Percentiles rank a stretch among this genome's conserved stretches.
Conservation (phyloP, 2,797 vertebrate genomes). For the Trichosurus vulpecula region DNA sequence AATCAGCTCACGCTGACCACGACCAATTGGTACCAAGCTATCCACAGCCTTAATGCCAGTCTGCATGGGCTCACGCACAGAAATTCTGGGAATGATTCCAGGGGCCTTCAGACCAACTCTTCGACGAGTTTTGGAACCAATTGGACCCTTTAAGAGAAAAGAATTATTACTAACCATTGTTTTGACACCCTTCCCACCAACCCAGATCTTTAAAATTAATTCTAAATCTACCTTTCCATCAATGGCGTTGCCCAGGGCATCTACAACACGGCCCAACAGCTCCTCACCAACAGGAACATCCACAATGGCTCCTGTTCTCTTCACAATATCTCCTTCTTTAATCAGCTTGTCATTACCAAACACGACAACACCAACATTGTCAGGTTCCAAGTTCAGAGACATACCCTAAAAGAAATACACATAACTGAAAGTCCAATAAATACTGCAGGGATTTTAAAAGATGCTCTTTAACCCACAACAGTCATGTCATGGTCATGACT, state of each 20-base stretch:
- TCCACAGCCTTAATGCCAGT: slow-evolving; percentile 98
- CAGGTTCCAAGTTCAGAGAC: slow-evolving; percentile 98
- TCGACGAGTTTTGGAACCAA: slow-evolving; percentile 89
- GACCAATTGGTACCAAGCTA: slow-evolving; percentile 97
- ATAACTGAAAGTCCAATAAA: background rate
- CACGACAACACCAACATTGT: slow-evolving; percentile 98
- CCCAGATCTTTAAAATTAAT: background rate
- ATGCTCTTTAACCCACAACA: background rate
- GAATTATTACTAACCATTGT: rapidly evolving
- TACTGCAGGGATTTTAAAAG: background rate
- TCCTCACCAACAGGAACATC: slow-evolving; percentile 96
- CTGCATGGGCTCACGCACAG: slow-evolving; percentile 98
- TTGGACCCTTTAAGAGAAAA: slow-evolving; percentile 86
- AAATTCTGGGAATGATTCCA: slow-evolving; percentile 97
- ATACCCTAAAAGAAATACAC: slow-evolving; percentile 88
- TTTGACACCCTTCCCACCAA: background rate
- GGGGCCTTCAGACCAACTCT: slow-evolving; percentile 98
- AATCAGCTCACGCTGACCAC: slow-evolving; percentile 98
- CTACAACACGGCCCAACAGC: slow-evolving; percentile 95
- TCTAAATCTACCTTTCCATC: slow-evolving; percentile 92
- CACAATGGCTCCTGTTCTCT: slow-evolving; percentile 96
- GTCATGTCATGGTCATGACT: too few relatives aligned
- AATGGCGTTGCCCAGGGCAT: slow-evolving; percentile 95
- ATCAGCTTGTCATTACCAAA: slow-evolving; percentile 98
- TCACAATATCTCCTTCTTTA: slow-evolving; percentile 97